Base-by-base conservation (phyloP, 2,888 invertebrate genomes). In the Sarcophaga variegata region DNA sequence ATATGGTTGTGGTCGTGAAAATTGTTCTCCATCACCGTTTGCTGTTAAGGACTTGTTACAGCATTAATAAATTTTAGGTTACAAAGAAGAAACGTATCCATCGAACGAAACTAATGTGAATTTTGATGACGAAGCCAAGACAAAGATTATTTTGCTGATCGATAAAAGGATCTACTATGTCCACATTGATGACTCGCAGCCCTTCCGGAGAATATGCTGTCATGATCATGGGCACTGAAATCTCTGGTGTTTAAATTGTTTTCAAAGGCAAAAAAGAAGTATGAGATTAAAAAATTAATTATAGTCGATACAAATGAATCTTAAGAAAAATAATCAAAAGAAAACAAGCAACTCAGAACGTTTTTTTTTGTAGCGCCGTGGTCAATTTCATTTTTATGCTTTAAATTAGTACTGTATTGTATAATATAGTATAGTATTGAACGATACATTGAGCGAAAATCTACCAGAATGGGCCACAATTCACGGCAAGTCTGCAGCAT, bases 161-260 rank as follows among this genome's bases (percentile, higher is more conserved):
- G 88, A 85, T 11, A 85, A 83, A 76, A 71, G 85, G 10, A 87
- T 3, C 27, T 27, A 85, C 45, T 85, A 85, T 6, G 83, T 85
- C 0, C 82, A 86, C 54, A 84, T 82, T 0, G 66, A 85, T 63
- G 71, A 75, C 62, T 79, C 85, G 77, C 84, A 22, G 77, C 84
- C 5, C 25, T 88, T 8, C 80, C 80, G 81, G 81, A 12, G 20
- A 62, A 22, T 80, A 83, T 60, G 78, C 75, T 4, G 71, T 76
- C 6, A 83, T 85, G 81, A 88, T 84, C 12, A 88, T 84, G 80
- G 80, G 81, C 14, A 81, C 81, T 12, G 81, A 83, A 59, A 88
- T 86, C 37, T 86, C 79, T 4, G 79, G 81, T 0, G 70, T 86
- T 2, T 72, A 45, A 27, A 81, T 81, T 47, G 11, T 75, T 75